Evolutionary conservation across 2,888 invertebrate species (phyloP).

Genomic region (Andrena trimmerana): DNA sequence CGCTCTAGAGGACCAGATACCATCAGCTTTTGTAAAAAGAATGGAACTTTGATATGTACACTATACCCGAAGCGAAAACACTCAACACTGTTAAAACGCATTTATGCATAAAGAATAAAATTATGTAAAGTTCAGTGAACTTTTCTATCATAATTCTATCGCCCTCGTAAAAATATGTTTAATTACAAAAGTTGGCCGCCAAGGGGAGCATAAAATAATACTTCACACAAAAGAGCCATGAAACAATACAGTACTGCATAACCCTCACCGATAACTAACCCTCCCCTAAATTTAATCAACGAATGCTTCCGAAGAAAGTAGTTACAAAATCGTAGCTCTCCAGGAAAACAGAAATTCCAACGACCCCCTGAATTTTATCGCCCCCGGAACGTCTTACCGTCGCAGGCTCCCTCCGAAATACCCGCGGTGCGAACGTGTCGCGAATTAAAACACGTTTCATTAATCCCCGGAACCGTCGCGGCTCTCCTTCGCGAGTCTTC

Average conservation of each 20-base stretch:
- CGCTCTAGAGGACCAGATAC: too few relatives aligned
- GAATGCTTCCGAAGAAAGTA: neutral
- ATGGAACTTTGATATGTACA: too few relatives aligned
- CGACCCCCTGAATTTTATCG: neutral
- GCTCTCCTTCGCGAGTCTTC: neutral
- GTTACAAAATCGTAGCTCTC: neutral
- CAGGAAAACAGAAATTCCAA: conserved; percentile 3
- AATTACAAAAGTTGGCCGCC: too few relatives aligned
- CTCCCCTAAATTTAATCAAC: neutral
- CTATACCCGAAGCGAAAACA: too few relatives aligned
- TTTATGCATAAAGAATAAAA: too few relatives aligned
- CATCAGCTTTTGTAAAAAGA: too few relatives aligned
- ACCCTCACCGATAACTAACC: neutral
- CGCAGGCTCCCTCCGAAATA: conserved; percentile 20
- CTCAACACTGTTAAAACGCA: too few relatives aligned
- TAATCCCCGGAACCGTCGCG: conserved; percentile 28
- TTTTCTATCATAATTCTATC: too few relatives aligned
- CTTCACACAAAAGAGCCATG: neutral
- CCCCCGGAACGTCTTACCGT: neutral
- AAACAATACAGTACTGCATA: too few relatives aligned
- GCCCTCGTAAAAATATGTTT: too few relatives aligned
- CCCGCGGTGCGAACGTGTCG: conserved; percentile 32
- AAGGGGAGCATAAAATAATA: too few relatives aligned
- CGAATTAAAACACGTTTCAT: conserved; percentile 56
- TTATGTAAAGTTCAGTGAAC: too few relatives aligned